Evolutionary conservation across 2,888 invertebrate species (phyloP).

Genomic region (Himalopsyche kuldschensis): DNA sequence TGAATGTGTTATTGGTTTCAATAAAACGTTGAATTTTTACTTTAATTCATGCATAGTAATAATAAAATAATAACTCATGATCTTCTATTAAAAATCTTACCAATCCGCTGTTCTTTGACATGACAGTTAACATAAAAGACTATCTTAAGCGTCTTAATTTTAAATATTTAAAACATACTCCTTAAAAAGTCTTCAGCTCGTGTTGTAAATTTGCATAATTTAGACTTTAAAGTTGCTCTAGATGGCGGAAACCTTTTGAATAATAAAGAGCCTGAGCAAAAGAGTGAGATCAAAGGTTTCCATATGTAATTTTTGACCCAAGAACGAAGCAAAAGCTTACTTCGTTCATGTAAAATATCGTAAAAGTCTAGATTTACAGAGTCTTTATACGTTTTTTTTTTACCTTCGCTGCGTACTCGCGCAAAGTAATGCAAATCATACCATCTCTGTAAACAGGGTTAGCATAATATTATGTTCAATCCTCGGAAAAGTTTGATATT

Average conservation of each 20-base stretch:
- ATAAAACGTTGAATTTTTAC: too few species aligned
- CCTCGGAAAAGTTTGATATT: background rate
- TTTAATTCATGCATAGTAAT: too few species aligned
- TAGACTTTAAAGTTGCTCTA: constrained; percentile 14
- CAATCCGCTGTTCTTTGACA: background rate
- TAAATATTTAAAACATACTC: background rate
- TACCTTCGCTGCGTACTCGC: background rate
- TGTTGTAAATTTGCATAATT: constrained; percentile 21
- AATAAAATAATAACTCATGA: too few species aligned
- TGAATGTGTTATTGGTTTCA: too few species aligned
- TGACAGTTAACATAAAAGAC: background rate
- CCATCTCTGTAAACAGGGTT: background rate
- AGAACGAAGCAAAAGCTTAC: background rate
- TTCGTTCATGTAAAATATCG: background rate
- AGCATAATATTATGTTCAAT: background rate
- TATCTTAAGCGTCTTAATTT: background rate
- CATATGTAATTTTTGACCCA: constrained; percentile 21
- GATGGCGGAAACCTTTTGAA: constrained; percentile 25
- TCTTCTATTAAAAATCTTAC: too few species aligned
- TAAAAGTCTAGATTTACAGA: background rate
- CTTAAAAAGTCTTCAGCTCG: background rate
- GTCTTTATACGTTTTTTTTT: background rate
- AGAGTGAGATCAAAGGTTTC: constrained; percentile 25
- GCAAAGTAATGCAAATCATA: background rate
- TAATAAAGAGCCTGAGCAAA: constrained; percentile 17